A percentile compares a stretch with the other conserved stretches of the same genome.
Evolutionary conservation across 1,140 invertebrate species (phyloP).

Genomic region (Ctenoplectra terminalis): DNA sequence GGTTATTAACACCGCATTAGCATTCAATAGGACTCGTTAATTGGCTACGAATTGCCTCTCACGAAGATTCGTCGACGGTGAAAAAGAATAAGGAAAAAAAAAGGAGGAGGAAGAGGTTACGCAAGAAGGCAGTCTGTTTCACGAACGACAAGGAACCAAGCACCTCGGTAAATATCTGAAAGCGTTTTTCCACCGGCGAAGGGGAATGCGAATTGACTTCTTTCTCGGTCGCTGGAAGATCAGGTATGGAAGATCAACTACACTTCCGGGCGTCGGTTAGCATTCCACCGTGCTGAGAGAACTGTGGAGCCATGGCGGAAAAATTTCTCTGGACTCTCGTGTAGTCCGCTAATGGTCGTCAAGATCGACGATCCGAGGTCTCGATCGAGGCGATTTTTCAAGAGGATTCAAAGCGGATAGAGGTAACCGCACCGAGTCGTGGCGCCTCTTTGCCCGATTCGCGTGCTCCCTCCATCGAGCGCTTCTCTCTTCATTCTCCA

Average conservation of each 20-base stretch:
- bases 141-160: background rate
- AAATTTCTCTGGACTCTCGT: slow-evolving; percentile 54
- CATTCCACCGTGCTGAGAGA: slow-evolving; percentile 56
- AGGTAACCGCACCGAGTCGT: slow-evolving; percentile 51
- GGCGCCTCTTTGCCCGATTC: slow-evolving; percentile 45
- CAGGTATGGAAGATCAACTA: slow-evolving; percentile 58
- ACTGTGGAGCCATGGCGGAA: too few species aligned
- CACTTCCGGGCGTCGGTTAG: slow-evolving; percentile 62
- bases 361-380: slow-evolving; percentile 64
- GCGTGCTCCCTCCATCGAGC: background rate
- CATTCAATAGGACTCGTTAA: slow-evolving; percentile 37
- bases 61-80: background rate
- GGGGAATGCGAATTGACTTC: slow-evolving; percentile 53
- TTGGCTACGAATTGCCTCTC: slow-evolving; percentile 41
- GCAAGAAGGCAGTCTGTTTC: background rate
- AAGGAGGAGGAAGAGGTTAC: background rate
- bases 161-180: slow-evolving; percentile 34
- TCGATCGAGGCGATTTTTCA: slow-evolving; percentile 55
- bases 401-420: slow-evolving; percentile 42
- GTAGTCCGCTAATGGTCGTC: slow-evolving; percentile 67
- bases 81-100: background rate
- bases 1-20: slow-evolving; percentile 34
- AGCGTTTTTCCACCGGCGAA: slow-evolving; percentile 38
- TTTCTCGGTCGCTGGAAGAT: slow-evolving; percentile 53
- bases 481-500: slow-evolving; percentile 20